Percentiles rank a stretch among this genome's conserved stretches.
Evolutionary conservation across 2,113 vertebrate genomes (phyloP).

Genomic region (Meles meles): DNA sequence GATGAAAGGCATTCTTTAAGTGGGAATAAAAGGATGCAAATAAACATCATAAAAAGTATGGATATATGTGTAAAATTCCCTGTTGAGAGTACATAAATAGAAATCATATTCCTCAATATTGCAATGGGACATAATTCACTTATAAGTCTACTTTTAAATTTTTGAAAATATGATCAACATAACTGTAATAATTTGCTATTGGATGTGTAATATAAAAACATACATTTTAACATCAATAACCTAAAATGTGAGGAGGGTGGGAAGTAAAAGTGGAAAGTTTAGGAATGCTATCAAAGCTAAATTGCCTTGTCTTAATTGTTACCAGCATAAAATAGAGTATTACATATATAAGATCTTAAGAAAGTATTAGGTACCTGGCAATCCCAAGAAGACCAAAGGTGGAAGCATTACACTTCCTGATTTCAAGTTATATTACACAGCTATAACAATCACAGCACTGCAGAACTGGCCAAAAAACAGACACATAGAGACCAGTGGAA

Average conservation of each 20-base stretch:
- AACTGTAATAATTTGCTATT: not conserved
- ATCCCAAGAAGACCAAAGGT: not conserved
- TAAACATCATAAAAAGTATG: not conserved
- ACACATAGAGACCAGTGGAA: not conserved
- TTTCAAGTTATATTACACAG: not conserved
- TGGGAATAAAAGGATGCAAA: not conserved
- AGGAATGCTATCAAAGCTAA: not conserved
- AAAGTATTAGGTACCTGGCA: not conserved
- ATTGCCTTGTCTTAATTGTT: too few relatives aligned
- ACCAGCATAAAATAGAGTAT: not conserved
- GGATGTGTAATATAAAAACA: not conserved
- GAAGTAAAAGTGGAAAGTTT: not conserved
- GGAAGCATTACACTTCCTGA: not conserved
- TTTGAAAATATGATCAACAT: not conserved
- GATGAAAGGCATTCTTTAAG: not conserved
- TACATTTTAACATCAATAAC: not conserved
- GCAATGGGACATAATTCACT: not conserved
- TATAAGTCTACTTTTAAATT: not conserved
- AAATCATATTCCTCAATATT: not conserved
- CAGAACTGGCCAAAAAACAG: not conserved
- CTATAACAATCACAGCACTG: not conserved
- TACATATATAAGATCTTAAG: not conserved
- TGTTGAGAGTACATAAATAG: not conserved
- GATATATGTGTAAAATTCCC: not conserved
- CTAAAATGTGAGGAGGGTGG: not conserved